Percentiles rank a stretch among this genome's conserved stretches.
These are phyloP conservation scores for Eospalax fontanierii DNA, from an alignment of 2,797 vertebrate species.

Conservation along the genomic window DNA sequence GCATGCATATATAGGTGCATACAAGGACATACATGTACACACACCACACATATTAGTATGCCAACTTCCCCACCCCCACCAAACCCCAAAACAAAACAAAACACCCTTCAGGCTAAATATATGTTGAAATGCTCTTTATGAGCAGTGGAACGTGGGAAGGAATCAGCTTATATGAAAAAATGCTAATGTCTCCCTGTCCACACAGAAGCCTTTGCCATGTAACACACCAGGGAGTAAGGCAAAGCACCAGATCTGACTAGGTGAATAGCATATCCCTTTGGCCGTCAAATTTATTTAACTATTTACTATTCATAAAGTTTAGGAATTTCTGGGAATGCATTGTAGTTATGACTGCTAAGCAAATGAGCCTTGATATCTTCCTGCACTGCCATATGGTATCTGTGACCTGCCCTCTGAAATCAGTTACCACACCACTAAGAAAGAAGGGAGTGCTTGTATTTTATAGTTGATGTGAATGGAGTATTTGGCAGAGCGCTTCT, in stretches of 20 bases:
- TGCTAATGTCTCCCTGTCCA: background rate
- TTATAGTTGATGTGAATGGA: background rate
- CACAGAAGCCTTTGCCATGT: background rate
- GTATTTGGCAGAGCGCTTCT: background rate
- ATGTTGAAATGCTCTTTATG: background rate
- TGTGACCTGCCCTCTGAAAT: background rate
- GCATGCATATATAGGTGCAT: background rate
- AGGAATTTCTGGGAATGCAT: background rate
- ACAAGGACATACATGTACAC: background rate
- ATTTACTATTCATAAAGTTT: conserved; percentile 22
- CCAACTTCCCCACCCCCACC: too few species aligned
- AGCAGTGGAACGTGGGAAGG: background rate
- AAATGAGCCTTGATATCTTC: conserved; percentile 33
- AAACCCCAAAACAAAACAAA: too few species aligned
- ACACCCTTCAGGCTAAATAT: background rate
- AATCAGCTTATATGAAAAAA: background rate
- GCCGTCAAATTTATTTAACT: conserved; percentile 3
- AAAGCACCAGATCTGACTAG: background rate
- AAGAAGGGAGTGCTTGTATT: background rate
- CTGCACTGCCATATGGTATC: background rate
- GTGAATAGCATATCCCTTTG: background rate
- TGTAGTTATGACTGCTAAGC: background rate
- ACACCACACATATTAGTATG: background rate
- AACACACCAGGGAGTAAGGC: background rate
- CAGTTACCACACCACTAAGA: background rate